A percentile compares a stretch with the other conserved stretches of the same genome.
Evolutionary conservation across 2,888 invertebrate species (phyloP).

Genomic region (Crioceris asparagi): DNA sequence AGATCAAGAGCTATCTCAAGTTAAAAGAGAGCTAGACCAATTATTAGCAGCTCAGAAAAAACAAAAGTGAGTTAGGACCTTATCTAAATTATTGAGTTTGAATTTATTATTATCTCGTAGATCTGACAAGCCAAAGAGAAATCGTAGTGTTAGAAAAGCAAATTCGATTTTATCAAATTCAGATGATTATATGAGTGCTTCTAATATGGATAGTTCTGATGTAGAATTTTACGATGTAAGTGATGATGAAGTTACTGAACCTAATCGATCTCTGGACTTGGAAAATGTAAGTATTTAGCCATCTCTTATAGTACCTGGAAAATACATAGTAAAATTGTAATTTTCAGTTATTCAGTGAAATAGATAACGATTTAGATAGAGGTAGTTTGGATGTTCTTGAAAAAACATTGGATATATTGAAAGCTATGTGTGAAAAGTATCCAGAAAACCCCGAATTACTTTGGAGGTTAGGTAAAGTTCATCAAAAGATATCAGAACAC

Average conservation of each 20-base stretch:
- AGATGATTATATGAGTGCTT: conserved; percentile 32
- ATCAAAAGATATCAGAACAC: conserved; percentile 26
- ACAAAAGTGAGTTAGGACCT: conserved; percentile 14
- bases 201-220: conserved; percentile 34
- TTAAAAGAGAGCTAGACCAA: conserved; percentile 30
- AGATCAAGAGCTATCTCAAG: conserved; percentile 28
- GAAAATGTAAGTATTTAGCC: conserved; percentile 16
- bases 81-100: not conserved
- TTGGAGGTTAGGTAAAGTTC: conserved; percentile 34
- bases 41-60: conserved; percentile 22
- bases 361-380: conserved; percentile 28
- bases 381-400: conserved; percentile 22
- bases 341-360: conserved; percentile 24
- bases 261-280: conserved; percentile 7
- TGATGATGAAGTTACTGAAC: conserved; percentile 27
- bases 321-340: not conserved
- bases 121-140: conserved; percentile 11
- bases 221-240: conserved; percentile 36
- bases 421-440: conserved; percentile 27
- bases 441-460: conserved; percentile 30
- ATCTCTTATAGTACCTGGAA: not conserved
- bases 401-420: conserved; percentile 23
- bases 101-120: conserved; percentile 5
- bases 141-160: conserved; percentile 10
- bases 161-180: conserved; percentile 15